phyloP scores from a whole-genome alignment of 2,113 vertebrate genomes.

The Sturnira hondurensis region DNA sequence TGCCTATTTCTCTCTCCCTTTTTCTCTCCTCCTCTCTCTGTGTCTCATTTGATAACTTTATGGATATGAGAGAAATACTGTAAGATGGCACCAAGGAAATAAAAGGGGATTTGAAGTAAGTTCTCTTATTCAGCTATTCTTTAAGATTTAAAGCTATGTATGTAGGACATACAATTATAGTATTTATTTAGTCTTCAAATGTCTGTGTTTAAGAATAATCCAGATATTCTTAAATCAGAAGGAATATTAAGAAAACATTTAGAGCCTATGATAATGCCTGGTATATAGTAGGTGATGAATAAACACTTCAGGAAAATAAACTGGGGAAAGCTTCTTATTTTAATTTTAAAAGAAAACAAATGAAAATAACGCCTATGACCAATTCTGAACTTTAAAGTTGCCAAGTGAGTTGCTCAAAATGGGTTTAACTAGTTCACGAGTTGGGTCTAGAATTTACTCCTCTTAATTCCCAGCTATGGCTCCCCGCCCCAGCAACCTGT shows the following conservation, averaged over 20 bases:
- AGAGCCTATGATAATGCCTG: background rate
- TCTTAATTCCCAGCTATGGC: background rate
- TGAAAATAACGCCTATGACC: background rate
- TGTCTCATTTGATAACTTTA: background rate
- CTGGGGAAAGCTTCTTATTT: slow-evolving; percentile 22
- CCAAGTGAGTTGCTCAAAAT: background rate
- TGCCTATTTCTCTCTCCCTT: background rate
- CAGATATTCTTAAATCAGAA: slow-evolving; percentile 27
- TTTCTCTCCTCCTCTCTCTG: background rate
- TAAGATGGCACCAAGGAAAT: slow-evolving; percentile 25
- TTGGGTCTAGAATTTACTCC: background rate
- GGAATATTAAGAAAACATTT: slow-evolving; percentile 34
- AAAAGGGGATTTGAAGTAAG: slow-evolving; percentile 35
- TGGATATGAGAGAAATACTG: background rate
- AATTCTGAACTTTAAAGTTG: slow-evolving; percentile 1
- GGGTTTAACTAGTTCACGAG: slow-evolving; percentile 8
- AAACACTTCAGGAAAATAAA: slow-evolving; percentile 43
- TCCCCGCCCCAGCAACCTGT: background rate
- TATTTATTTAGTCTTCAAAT: slow-evolving; percentile 48
- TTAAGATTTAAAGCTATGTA: slow-evolving; percentile 44
- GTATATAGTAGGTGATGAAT: slow-evolving; percentile 43
- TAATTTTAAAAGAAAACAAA: slow-evolving; percentile 25
- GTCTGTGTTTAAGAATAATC: slow-evolving; percentile 45
- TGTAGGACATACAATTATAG: background rate
- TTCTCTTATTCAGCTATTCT: slow-evolving; percentile 25